These are phyloP conservation scores for Stomatorhinus ivindoensis DNA, from an alignment of 2,113 vertebrate genomes.

Conservation along the genomic window DNA sequence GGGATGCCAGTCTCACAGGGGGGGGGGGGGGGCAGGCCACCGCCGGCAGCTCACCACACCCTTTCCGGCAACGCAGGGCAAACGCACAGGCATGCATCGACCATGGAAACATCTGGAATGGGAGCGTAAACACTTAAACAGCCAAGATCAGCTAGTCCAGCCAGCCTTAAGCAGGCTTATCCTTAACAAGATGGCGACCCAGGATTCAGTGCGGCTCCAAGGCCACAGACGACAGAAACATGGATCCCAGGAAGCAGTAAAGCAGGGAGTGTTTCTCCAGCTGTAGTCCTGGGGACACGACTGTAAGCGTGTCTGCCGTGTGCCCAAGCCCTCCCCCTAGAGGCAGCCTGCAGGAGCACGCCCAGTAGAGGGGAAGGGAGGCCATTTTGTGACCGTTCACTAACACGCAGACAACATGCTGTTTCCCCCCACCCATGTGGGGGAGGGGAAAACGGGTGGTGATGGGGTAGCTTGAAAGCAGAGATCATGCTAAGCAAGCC, in stretches of 20 bases:
- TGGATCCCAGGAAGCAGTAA: neutral
- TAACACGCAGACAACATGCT: conserved; percentile 53
- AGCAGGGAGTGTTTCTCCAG: neutral
- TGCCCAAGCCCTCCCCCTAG: conserved; percentile 63
- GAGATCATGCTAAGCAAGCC: neutral
- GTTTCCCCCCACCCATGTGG: conserved; percentile 45
- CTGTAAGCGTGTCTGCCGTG: neutral
- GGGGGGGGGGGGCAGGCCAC: neutral
- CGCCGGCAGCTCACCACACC: neutral
- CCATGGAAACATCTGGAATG: neutral
- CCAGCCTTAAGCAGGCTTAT: neutral
- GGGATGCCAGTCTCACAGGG: neutral
- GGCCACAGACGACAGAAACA: neutral
- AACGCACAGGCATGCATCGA: neutral
- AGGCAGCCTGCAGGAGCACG: conserved; percentile 60
- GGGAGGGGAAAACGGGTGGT: conserved; percentile 24
- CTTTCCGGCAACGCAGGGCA: neutral
- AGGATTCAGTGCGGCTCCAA: neutral
- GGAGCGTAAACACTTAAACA: neutral
- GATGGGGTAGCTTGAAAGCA: neutral
- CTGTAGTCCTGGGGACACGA: neutral
- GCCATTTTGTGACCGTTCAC: conserved; percentile 82
- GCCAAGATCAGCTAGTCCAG: neutral
- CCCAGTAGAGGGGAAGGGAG: conserved; percentile 44
- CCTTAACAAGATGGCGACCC: neutral